Evolutionary conservation across 2,113 vertebrate species (phyloP).

Genomic region (Pogona vitticeps): DNA sequence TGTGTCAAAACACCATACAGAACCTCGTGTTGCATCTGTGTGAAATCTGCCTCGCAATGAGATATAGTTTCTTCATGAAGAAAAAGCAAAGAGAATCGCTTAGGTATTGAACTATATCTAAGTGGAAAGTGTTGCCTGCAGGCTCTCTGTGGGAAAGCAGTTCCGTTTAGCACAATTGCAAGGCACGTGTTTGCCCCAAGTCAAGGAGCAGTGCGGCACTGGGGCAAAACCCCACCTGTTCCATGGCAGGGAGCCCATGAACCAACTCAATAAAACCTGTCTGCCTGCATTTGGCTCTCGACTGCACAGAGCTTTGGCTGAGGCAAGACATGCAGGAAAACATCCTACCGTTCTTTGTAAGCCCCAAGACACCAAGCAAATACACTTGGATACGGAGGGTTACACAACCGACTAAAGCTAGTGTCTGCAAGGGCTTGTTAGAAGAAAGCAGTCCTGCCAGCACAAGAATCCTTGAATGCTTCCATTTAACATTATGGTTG

Average conservation of each 20-base stretch:
- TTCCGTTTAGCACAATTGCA: neutral
- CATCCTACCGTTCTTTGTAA: neutral
- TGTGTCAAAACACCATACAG: neutral
- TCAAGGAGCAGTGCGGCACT: neutral
- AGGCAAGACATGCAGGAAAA: neutral
- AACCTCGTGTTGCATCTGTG: neutral
- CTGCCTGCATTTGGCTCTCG: conserved; percentile 6
- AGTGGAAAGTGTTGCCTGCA: neutral
- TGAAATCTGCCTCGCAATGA: neutral
- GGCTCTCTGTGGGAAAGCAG: conserved; percentile 14
- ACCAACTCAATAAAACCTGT: neutral
- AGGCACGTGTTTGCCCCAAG: neutral
- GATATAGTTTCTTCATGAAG: neutral
- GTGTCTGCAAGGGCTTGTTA: neutral
- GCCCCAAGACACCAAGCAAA: neutral
- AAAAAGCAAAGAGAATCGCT: neutral
- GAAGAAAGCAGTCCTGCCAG: neutral
- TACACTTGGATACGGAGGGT: neutral
- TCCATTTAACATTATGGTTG: conserved; percentile 1
- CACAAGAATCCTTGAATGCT: neutral
- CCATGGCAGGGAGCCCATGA: neutral
- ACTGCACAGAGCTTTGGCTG: neutral
- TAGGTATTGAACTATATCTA: neutral
- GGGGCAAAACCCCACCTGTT: neutral
- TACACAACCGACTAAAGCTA: neutral